These are phyloP conservation scores for Corythaeola cristata DNA, from an alignment of 2,113 vertebrate species.

Conservation along the genomic window DNA sequence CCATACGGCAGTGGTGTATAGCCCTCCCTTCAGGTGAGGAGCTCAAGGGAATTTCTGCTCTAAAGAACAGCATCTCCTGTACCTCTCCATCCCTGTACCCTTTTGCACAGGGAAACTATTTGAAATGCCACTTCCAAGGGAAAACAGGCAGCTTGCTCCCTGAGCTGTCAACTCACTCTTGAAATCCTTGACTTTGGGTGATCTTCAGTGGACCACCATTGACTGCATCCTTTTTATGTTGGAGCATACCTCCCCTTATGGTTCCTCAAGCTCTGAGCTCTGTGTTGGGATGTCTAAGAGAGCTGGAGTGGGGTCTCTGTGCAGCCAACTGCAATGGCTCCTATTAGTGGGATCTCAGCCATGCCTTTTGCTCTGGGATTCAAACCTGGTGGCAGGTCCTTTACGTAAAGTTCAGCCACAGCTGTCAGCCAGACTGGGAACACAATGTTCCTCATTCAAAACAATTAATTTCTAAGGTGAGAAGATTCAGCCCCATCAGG, in stretches of 20 bases:
- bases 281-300: neutral
- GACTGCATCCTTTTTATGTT: neutral
- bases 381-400: neutral
- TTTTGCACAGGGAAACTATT: neutral
- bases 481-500: neutral
- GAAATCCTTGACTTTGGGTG: neutral
- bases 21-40: neutral
- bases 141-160: neutral
- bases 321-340: neutral
- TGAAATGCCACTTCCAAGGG: neutral
- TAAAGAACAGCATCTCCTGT: neutral
- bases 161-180: neutral
- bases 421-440: neutral
- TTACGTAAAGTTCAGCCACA: neutral
- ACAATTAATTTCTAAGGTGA: neutral
- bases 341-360: neutral
- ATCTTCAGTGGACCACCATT: neutral
- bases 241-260: too few species aligned
- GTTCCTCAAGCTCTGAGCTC: neutral
- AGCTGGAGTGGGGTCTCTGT: neutral
- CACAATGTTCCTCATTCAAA: neutral
- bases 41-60: neutral
- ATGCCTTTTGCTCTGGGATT: neutral
- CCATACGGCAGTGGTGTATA: accelerated
- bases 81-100: too few species aligned